phyloP scores from a whole-genome alignment of 2,113 vertebrate genomes.

The Uria aalge region DNA sequence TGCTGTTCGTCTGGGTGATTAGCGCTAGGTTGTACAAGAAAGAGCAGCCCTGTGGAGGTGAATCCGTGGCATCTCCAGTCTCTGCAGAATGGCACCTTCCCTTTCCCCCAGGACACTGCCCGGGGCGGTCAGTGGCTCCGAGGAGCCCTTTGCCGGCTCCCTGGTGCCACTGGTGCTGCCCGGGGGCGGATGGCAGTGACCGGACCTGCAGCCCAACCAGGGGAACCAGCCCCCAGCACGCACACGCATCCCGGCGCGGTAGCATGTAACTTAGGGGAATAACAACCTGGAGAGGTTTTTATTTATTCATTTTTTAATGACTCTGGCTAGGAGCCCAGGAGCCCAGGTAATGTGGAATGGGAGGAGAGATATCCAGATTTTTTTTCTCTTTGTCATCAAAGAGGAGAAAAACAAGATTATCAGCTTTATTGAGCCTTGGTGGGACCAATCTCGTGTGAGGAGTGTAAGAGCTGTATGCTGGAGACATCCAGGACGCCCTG shows the following conservation, averaged over 20 bases:
- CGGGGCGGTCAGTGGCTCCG: fast-evolving
- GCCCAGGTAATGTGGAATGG: background rate
- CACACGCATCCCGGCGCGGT: no score
- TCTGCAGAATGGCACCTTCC: background rate
- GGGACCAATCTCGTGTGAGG: background rate
- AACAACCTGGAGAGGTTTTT: background rate
- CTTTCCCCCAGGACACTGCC: background rate
- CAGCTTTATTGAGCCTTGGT: background rate
- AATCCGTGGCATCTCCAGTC: background rate
- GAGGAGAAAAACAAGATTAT: background rate
- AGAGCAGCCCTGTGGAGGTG: no score
- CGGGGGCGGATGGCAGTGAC: fast-evolving
- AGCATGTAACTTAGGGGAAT: background rate
- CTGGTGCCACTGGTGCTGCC: background rate
- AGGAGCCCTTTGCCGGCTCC: background rate
- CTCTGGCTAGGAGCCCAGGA: background rate
- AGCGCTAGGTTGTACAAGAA: background rate
- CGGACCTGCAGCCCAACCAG: background rate
- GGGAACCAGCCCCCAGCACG: fast-evolving
- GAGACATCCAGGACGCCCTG: background rate
- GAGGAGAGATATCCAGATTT: background rate
- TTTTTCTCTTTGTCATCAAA: background rate
- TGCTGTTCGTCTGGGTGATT: background rate
- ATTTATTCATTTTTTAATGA: background rate
- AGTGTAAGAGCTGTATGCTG: background rate